Evolutionary conservation across 2,113 vertebrate genomes (phyloP).

Genomic region (Cyphomyrus plagiostoma): DNA sequence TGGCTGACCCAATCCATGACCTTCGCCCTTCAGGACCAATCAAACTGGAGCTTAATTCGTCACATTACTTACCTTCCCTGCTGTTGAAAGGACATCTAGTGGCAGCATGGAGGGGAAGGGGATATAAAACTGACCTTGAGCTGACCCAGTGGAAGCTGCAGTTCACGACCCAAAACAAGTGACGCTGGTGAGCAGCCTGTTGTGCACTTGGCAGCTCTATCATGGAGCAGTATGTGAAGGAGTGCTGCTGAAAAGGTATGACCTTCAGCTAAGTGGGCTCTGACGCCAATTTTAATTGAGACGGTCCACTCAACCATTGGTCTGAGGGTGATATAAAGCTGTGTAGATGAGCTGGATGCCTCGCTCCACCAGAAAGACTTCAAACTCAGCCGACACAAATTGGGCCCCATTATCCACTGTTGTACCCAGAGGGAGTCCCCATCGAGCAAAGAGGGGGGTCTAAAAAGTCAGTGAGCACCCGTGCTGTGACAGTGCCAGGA

Average conservation of each 20-base stretch:
- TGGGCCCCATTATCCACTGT: neutral
- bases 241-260: neutral
- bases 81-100: neutral
- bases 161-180: neutral
- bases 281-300: slow-evolving; percentile 1
- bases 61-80: no score
- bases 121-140: neutral
- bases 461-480: neutral
- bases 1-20: neutral
- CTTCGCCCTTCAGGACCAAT: neutral
- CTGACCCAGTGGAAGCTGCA: neutral
- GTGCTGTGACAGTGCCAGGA: neutral
- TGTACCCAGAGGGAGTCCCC: neutral
- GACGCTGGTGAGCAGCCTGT: neutral
- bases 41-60: neutral
- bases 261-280: neutral
- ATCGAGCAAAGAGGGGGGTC: neutral
- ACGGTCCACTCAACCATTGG: neutral
- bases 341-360: neutral
- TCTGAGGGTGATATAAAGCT: neutral
- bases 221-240: neutral
- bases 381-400: slow-evolving; percentile 1
- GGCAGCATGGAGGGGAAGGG: neutral
- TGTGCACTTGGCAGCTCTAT: neutral
- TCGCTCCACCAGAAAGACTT: neutral